Evolutionary conservation across 1,140 invertebrate species (phyloP).

Genomic region (Ceratina calcarata): DNA sequence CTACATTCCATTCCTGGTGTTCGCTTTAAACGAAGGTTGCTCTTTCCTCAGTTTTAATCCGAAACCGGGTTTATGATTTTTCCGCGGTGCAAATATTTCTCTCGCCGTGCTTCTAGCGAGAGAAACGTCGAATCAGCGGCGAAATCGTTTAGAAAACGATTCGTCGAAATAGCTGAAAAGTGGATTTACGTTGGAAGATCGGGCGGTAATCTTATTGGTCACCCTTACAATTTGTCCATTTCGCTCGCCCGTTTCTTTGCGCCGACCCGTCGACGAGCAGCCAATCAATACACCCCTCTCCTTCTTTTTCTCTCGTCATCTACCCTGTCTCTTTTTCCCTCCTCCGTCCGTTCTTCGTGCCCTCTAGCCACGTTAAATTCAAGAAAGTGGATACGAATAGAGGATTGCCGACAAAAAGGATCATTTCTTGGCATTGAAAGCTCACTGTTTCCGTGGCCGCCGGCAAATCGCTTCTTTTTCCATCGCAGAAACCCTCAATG

Average conservation of each 20-base stretch:
- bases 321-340: background rate
- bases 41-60: no score
- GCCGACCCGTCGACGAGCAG: conserved; percentile 5
- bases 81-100: background rate
- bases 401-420: conserved; percentile 23
- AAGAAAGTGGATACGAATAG: conserved; percentile 3
- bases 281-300: conserved; percentile 11
- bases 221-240: conserved; percentile 40
- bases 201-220: conserved; percentile 33
- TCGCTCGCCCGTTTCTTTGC: conserved; percentile 18
- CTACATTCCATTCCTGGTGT: conserved; percentile 16
- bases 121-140: background rate
- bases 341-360: background rate
- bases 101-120: background rate
- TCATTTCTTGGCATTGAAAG: conserved; percentile 45
- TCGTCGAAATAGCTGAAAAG: background rate
- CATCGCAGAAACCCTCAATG: conserved; percentile 20
- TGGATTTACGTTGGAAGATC: conserved; percentile 39
- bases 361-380: conserved; percentile 39
- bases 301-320: background rate
- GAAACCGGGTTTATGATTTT: background rate
- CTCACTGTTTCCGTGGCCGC: conserved; percentile 38
- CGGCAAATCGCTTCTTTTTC: conserved; percentile 33
- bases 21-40: no score
- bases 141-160: background rate